Base-by-base conservation (phyloP, 2,113 vertebrate genomes). In the Podarcis cretensis region DNA sequence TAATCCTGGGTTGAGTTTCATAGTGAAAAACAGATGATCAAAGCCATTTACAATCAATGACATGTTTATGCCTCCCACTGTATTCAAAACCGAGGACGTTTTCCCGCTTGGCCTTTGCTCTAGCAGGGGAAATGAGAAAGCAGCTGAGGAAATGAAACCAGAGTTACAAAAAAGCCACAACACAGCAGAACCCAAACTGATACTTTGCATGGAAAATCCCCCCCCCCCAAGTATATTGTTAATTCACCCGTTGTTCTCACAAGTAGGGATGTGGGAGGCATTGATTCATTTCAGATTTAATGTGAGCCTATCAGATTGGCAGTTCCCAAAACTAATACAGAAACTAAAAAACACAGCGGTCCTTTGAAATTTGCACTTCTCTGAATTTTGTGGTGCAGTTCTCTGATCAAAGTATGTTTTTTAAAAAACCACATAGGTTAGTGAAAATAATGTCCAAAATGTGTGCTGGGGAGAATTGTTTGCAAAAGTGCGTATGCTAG, bases 131-230 rank as follows among this genome's bases (percentile, higher is more conserved):
- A 27, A 80, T 80, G 48, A 80, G 48, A 80, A 57, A 57, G 77
- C 77, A 80, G 77, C 27, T 18, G 43, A 80, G 77, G 77, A 80
- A 80, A 80, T 80, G 77, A 80, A 80, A 57, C 77, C 37, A 57
- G 43, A 18, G 27, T 80, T 57, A 5, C 27, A 80, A 57, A 43
- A 27, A 27, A 80, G 25, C 12, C 27, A 16, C 27, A 13, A 30
- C 6, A n/a, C 9, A 54, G 30, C 43, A 54, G 23, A 79, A 30
- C 43, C 43, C 18, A 14, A 16, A 57, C 27, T 18, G 27, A 57
- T n/a, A 57, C 16, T 54, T 80, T n/a, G 54, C 13, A 80, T 30
- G 18, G 4, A 57, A 57, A n/a, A 6, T 2, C 48, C 43, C 43
- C 8, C 1, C 10, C 32, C 35, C 35, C 35, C 35, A 13, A 35